These are phyloP conservation scores for Sebastolobus altivelis DNA, from an alignment of 2,797 vertebrate species.

Conservation along the genomic window DNA sequence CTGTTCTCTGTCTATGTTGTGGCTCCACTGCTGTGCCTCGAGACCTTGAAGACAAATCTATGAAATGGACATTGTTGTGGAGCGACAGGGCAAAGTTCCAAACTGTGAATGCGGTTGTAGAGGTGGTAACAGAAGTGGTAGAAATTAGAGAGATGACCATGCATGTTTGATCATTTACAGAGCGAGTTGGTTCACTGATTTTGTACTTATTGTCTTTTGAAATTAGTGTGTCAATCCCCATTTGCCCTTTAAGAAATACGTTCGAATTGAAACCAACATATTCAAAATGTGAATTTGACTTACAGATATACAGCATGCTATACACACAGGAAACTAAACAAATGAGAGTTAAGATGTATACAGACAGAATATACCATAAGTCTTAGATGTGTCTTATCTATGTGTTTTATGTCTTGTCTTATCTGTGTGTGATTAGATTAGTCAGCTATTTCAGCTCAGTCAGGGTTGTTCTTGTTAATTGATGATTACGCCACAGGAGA, in stretches of 20 bases:
- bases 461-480: conserved; percentile 45
- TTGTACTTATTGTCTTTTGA: neutral
- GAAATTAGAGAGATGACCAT: neutral
- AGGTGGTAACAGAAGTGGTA: neutral
- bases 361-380: neutral
- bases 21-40: neutral
- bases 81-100: conserved; percentile 67
- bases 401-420: conserved; percentile 7
- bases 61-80: neutral
- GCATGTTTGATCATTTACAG: conserved; percentile 15
- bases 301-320: neutral
- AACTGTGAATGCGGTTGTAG: neutral
- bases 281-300: neutral
- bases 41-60: conserved; percentile 32
- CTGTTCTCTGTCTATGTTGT: neutral
- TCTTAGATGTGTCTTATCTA: conserved; percentile 3
- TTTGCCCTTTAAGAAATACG: neutral
- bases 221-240: neutral
- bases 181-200: neutral
- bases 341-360: conserved; percentile 21
- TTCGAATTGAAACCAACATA: neutral
- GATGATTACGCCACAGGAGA: conserved; percentile 9
- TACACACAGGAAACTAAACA: conserved; percentile 20
- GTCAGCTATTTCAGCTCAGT: conserved; percentile 37
- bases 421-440: conserved; percentile 62